These are phyloP conservation scores for Myotis brandtii DNA, from an alignment of 2,113 vertebrate genomes.

Conservation along the genomic window DNA sequence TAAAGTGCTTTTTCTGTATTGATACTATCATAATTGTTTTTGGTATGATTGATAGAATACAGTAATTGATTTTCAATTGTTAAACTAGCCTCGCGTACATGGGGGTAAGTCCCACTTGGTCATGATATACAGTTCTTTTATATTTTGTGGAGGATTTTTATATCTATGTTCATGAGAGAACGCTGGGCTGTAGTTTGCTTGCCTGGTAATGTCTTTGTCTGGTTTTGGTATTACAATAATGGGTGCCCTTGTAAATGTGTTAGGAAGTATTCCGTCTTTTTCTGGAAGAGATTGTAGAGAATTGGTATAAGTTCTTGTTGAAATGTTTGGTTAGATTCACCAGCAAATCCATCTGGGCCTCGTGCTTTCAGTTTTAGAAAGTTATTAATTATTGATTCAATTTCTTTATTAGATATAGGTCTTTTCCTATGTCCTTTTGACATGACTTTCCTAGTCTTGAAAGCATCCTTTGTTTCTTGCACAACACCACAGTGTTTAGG, in stretches of 20 bases:
- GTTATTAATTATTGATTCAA: neutral
- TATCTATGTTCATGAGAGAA: neutral
- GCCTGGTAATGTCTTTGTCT: neutral
- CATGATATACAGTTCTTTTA: neutral
- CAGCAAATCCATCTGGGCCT: neutral
- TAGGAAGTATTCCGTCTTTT: neutral
- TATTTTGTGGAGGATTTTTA: constrained; percentile 14
- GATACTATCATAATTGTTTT: neutral
- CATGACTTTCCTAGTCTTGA: neutral
- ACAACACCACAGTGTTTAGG: neutral
- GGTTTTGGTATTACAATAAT: neutral
- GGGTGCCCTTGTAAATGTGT: neutral
- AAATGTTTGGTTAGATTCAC: neutral
- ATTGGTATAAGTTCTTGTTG: neutral
- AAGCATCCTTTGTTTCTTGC: neutral
- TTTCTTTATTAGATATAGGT: neutral
- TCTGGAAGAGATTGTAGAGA: neutral
- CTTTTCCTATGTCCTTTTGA: neutral
- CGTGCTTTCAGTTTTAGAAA: constrained; percentile 4
- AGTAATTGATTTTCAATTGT: neutral
- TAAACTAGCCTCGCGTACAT: neutral
- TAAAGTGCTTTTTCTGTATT: neutral
- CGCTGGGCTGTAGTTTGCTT: neutral
- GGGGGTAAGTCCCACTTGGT: neutral
- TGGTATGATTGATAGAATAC: neutral